Conservation (phyloP, 1,140 invertebrate species). For the Calliopsis andreniformis region DNA sequence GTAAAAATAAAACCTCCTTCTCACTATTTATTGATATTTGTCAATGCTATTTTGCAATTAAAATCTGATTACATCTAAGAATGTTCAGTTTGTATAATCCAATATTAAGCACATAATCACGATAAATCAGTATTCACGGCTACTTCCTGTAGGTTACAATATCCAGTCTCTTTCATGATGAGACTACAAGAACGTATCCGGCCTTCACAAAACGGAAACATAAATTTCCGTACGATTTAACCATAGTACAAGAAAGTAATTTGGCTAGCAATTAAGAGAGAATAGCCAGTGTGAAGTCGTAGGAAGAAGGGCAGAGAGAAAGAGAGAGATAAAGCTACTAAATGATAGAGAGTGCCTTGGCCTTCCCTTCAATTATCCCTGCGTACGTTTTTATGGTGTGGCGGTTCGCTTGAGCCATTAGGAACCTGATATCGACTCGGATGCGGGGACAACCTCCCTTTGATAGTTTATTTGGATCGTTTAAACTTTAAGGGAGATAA, state of each 20-base stretch:
- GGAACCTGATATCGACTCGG: conserved; percentile 75
- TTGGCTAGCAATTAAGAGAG: conserved; percentile 72
- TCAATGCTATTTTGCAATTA: no score
- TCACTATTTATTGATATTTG: no score
- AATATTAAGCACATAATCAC: background rate
- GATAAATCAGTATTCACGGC: no score
- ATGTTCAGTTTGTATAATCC: no score
- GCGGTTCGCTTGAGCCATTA: conserved; percentile 76
- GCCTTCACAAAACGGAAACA: conserved; percentile 53
- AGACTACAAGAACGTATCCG: background rate
- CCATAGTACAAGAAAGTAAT: conserved; percentile 68
- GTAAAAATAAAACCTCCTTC: no score
- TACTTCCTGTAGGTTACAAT: background rate
- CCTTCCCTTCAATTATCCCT: conserved; percentile 76
- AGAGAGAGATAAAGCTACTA: no score
- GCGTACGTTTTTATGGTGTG: conserved; percentile 74
- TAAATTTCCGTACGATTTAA: conserved; percentile 71
- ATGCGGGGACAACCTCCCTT: conserved; percentile 45
- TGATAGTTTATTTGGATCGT: conserved; percentile 51
- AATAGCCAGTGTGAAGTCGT: conserved; percentile 6
- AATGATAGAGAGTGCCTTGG: conserved; percentile 60
- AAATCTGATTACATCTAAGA: no score
- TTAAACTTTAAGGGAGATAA: conserved; percentile 42
- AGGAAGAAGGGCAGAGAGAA: conserved; percentile 10
- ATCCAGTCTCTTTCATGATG: background rate